Percentiles rank a stretch among this genome's conserved stretches.
phyloP scores from a whole-genome alignment of 2,888 invertebrate genomes.

The Fragum sueziense region DNA sequence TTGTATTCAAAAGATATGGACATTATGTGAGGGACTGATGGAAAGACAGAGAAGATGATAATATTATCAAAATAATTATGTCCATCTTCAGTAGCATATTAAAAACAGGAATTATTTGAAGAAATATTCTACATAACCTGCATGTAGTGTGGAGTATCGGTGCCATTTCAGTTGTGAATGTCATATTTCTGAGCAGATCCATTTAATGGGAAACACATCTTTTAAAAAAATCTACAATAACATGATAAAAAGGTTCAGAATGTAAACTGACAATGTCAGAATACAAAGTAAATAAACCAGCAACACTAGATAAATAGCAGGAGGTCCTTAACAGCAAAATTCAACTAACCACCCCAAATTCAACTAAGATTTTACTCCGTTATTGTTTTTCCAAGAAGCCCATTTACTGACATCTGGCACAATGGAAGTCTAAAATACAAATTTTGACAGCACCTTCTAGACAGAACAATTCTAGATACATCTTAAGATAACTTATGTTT shows the following conservation, averaged over 20 bases:
- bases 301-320: not conserved
- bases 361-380: not conserved
- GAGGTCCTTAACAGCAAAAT: not conserved
- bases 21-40: no score
- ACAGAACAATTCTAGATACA: conserved; percentile 1
- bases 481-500: not conserved
- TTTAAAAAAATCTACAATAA: no score
- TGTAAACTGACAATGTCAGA: conserved; percentile 14
- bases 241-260: not conserved
- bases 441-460: not conserved
- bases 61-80: no score
- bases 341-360: not conserved
- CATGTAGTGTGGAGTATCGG: no score
- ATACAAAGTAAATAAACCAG: conserved; percentile 1
- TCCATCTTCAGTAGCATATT: no score
- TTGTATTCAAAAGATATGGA: no score
- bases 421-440: not conserved
- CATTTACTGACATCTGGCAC: conserved; percentile 4
- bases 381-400: not conserved
- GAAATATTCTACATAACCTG: no score
- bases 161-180: no score
- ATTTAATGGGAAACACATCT: no score
- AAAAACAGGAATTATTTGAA: no score
- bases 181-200: no score
- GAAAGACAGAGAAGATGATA: no score